Base-by-base conservation (phyloP, 64 coral and sea anemone species). In the Cladopsammia gracilis region DNA sequence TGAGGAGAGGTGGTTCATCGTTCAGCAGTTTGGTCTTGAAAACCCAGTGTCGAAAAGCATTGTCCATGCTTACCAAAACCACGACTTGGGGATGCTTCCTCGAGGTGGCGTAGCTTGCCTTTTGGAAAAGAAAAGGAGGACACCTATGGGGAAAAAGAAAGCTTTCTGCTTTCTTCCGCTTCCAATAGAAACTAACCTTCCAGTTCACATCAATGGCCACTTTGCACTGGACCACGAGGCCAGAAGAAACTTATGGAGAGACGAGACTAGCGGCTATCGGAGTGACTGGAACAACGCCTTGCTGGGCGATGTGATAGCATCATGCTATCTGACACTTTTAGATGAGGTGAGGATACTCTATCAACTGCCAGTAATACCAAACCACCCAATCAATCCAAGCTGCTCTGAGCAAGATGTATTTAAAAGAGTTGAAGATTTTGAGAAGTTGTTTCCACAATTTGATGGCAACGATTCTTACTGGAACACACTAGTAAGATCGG, bases 181-280 rank as follows among this genome's bases (percentile, higher is more conserved):
- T 13, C 95, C 95, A 51, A 72, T 89, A 51, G 73, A 42, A 60
- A 96, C 90, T 0, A 58, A 62, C 48, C 72, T 96, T 51, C 95
- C 95, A 52, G 95, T 96, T 10, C 95, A 96, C 75, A 81, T 96
- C 34, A 96, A 96, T 77, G 95, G 95, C 2, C 95, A 96, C 75
- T 96, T 96, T 34, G 90, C 86, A 4, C 62, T 96, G 16, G 86
- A 93, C 20, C 95, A 96, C 22, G 95, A 96, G 62, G 95, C 85
- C 18, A 93, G 95, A 70, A 53, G 95, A 61, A 76, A 71, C 3
- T 78, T 96, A 45, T 85, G 91, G 72, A 64, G 91, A 16, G 86
- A 74, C 62, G 53, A 89, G 10, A 90, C 19, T 4, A 26, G 56
- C 6, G 93, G 71, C 15, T 85, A 85, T n/a, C 84, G 95, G 51